Evolutionary conservation across 2,888 invertebrate genomes (phyloP).

Genomic region (Heliothis peltigera): DNA sequence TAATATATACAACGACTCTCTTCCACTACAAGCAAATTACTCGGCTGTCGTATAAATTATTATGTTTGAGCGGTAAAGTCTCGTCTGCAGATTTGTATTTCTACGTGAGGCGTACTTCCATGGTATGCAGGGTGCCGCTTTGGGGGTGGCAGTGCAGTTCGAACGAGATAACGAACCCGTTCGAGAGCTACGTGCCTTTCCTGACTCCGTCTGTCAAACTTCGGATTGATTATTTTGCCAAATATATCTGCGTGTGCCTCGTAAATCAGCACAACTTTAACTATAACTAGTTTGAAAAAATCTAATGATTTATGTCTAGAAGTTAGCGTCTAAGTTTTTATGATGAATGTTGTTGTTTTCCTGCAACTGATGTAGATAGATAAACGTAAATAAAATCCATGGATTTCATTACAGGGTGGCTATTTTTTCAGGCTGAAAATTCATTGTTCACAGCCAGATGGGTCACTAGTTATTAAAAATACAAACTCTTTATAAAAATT

Average conservation of each 20-base stretch:
- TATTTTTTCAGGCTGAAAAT: no score
- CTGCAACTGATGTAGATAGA: no score
- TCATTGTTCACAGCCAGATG: not conserved
- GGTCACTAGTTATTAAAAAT: not conserved
- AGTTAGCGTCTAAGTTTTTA: not conserved
- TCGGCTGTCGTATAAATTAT: slow-evolving; percentile 3
- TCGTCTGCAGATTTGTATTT: slow-evolving; percentile 55
- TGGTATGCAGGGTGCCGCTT: slow-evolving; percentile 59
- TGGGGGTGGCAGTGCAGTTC: slow-evolving; percentile 64
- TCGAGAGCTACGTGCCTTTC: slow-evolving; percentile 74
- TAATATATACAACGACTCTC: slow-evolving; percentile 26
- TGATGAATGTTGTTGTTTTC: no score
- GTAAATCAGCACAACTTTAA: slow-evolving; percentile 29
- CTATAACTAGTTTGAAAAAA: slow-evolving; percentile 27
- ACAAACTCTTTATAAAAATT: not conserved
- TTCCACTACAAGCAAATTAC: not conserved
- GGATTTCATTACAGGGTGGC: no score
- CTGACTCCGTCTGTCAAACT: slow-evolving; percentile 77
- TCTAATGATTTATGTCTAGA: slow-evolving; percentile 16
- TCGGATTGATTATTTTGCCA: slow-evolving; percentile 79
- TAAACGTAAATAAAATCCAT: no score
- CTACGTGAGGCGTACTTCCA: slow-evolving; percentile 53
- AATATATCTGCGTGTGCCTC: slow-evolving; percentile 63
- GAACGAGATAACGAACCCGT: slow-evolving; percentile 80
- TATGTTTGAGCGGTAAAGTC: slow-evolving; percentile 19